Base-by-base conservation (phyloP, 2,888 invertebrate genomes). In the Sinhomidia bicolor region DNA sequence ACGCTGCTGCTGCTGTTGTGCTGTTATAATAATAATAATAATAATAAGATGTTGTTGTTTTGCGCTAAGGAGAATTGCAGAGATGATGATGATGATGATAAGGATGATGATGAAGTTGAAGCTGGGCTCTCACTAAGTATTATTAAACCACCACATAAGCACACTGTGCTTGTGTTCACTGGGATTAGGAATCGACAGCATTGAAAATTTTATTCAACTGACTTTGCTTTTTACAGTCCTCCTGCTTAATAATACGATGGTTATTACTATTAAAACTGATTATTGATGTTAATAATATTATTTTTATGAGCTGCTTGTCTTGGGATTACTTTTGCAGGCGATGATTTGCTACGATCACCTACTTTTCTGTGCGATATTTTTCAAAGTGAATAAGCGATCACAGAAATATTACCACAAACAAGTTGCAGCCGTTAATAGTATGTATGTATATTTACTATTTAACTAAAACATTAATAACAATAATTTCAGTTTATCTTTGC, bases 391-490 rank as follows among this genome's bases (percentile, higher is more conserved):
- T n/a, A n/a, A 32, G 36, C 29, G 79, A 32, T 54, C 57, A 79
- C 57, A 54, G 60, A 57, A 79, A 79, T 12, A 68, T 36, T 47
- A 60, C 79, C 36, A 79, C n/a, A n/a, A n/a, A n/a, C n/a, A n/a
- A n/a, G n/a, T n/a, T n/a, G 23, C 44, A 74, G 44, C 74, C 44
- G 23, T 32, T 71, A n/a, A n/a, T n/a, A n/a, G n/a, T n/a, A n/a
- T n/a, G n/a, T n/a, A n/a, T n/a, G n/a, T n/a, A n/a, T 74, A 74
- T 74, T 83, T 57, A 71, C 83, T 54, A n/a, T n/a, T 74, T 26
- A 29, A 29, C 17, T 10, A 7, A 36, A 41, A 68, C 26, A 57
- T 26, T 51, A 71, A 9, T 23, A 57, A 36, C 36, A 36, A 36
- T 26, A 32, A 51, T 51, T 71, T 41, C 36, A 71, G 68, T 23